A percentile compares a stretch with the other conserved stretches of the same genome.
Conservation (phyloP, 2,113 vertebrate genomes). For the Menura novaehollandiae region DNA sequence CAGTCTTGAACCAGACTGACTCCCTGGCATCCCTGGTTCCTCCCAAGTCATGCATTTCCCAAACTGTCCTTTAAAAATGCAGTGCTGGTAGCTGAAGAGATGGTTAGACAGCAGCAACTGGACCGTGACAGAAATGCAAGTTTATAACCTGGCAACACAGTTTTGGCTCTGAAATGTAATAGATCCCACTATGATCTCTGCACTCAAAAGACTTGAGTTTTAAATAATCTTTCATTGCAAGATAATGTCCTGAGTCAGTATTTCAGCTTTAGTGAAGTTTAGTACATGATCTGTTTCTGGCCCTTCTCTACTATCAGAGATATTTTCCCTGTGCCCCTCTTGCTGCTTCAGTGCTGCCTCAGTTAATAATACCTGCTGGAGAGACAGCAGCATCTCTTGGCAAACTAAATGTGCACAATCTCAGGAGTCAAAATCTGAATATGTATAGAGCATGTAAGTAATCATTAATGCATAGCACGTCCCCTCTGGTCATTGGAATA, state of each 20-base stretch:
- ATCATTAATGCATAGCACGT: neutral
- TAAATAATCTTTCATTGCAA: neutral
- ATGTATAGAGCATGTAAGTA: neutral
- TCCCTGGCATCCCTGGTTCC: neutral
- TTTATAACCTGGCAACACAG: neutral
- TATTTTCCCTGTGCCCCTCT: neutral
- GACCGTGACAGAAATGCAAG: neutral
- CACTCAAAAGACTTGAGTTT: neutral
- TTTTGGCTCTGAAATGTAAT: neutral
- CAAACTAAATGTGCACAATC: neutral
- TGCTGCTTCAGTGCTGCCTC: neutral
- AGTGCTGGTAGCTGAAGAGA: neutral
- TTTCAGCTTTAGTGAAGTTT: neutral
- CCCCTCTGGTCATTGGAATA: constrained; percentile 27
- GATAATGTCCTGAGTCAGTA: neutral
- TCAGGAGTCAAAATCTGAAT: constrained; percentile 34
- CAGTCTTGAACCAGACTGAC: neutral
- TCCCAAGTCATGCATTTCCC: neutral
- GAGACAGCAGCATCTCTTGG: neutral
- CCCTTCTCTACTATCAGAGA: neutral
- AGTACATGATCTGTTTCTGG: neutral
- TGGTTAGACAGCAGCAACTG: neutral
- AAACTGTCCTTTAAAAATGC: neutral
- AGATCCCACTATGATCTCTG: neutral
- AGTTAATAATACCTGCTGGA: neutral